These are phyloP conservation scores for Pherbina coryleti DNA, from an alignment of 2,888 invertebrate species.

Conservation along the genomic window DNA sequence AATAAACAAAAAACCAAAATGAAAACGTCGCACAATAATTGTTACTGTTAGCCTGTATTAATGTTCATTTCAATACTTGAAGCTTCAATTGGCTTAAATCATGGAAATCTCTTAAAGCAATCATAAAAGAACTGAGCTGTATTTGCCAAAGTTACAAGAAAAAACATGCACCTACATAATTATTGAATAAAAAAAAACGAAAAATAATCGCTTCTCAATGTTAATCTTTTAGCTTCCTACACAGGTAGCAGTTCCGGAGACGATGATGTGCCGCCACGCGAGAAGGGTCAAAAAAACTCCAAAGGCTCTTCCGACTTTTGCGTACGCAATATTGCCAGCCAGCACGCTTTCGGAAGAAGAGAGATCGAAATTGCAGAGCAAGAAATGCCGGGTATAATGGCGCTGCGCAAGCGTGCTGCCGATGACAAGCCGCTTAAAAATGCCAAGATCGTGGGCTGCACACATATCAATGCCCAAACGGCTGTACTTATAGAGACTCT, in stretches of 20 bases:
- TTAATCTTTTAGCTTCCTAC: constrained; percentile 71
- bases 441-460: constrained; percentile 97
- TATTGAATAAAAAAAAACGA: not conserved
- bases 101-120: too few relatives aligned
- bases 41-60: too few relatives aligned
- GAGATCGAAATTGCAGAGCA: constrained; percentile 99
- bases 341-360: constrained; percentile 92
- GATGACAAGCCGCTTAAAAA: constrained; percentile 96
- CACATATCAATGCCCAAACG: constrained; percentile 98
- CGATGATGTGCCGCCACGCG: constrained; percentile 92
- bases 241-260: constrained; percentile 90
- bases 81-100: too few relatives aligned
- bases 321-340: constrained; percentile 88
- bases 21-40: too few relatives aligned
- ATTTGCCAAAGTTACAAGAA: too few relatives aligned
- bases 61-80: too few relatives aligned
- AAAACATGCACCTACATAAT: too few relatives aligned
- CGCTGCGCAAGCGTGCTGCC: constrained; percentile 88
- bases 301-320: constrained; percentile 91
- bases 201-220: not conserved
- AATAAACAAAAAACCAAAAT: constrained; percentile 50
- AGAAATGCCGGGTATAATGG: constrained; percentile 99
- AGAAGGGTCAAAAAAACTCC: constrained; percentile 90
- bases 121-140: too few relatives aligned
- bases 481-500: constrained; percentile 94